Base-by-base conservation (phyloP, 2,888 invertebrate species). In the Branchellion lobata region DNA sequence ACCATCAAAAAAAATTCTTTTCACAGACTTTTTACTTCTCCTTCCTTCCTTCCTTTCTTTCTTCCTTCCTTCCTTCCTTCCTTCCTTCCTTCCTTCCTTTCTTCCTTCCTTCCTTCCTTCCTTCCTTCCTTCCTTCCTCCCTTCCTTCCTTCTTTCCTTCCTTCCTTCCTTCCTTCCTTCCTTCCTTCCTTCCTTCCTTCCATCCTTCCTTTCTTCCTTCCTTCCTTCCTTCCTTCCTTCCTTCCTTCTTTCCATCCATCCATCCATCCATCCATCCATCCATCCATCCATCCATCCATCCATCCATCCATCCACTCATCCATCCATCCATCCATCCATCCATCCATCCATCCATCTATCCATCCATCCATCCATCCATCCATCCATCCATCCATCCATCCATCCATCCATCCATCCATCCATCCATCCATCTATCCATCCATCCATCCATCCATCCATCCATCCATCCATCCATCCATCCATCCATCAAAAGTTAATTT, bases 41-140 rank as follows among this genome's bases (percentile, higher is more conserved):
- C 79, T 79, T 79, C 79, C 79, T 79, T 79, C 79, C 79, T 79
- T 79, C 80, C 73, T 80, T 79, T 61, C 79, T 79, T 51, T 78
- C 78, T 36, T 73, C 73, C 80, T 82, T 82, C 78, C 82, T 81
- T 82, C 81, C 82, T 82, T 80, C 81, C 79, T 82, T 81, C 81
- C 82, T 81, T 82, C 80, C 81, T 74, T 82, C 80, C 82, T 80
- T 82, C 82, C 80, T 72, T 8, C 47, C 31, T 47, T 14, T 31
- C 24, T 73, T 21, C 34, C 1, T 73, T 33, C 40, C 34, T 36
- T 36, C 40, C 40, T n/a, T 36, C 40, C 33, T 36, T 21, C 31
- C 31, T 71, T n/a, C 71, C 71, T 71, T 27, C 29, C 31, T 71
- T 27, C 34, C 71, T 33, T 27, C 34, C 29, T 71, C 11, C 71